Percentiles rank a stretch among this genome's conserved stretches.
Evolutionary conservation across 2,113 vertebrate species (phyloP).

Genomic region (Crotalus tigris): DNA sequence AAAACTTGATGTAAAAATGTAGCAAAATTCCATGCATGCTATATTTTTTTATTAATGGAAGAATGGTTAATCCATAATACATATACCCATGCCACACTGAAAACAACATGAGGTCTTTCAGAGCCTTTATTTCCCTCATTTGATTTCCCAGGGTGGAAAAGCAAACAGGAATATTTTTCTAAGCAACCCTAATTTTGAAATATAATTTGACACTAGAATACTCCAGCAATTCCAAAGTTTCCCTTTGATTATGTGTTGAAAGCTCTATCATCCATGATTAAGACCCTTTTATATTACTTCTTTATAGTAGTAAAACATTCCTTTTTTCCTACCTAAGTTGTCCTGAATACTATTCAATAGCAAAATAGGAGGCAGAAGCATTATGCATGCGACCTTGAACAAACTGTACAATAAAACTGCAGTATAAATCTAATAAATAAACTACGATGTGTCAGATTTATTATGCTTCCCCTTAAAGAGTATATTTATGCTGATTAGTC

Average conservation of each 20-base stretch:
- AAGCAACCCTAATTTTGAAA: accelerated
- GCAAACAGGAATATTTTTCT: not conserved
- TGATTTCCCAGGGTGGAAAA: not conserved
- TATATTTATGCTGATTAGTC: not conserved
- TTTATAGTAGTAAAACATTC: not conserved
- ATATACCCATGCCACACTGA: not conserved
- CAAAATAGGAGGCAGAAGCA: not conserved
- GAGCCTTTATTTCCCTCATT: not conserved
- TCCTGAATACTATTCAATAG: not conserved
- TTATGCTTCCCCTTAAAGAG: not conserved
- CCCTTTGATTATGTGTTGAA: not conserved
- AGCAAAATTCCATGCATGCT: not conserved
- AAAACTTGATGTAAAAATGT: not conserved
- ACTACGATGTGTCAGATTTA: not conserved
- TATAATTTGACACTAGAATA: not conserved
- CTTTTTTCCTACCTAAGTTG: not conserved
- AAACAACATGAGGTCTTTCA: not conserved
- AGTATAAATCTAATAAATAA: not conserved
- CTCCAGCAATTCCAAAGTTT: not conserved
- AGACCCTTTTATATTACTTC: not conserved
- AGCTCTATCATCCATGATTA: not conserved
- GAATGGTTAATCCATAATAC: not conserved
- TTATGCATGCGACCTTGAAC: not conserved
- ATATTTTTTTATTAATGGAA: not conserved
- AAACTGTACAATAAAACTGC: not conserved